These are phyloP conservation scores for Pomacea canaliculata DNA, from an alignment of 2,888 invertebrate species.

Conservation along the genomic window DNA sequence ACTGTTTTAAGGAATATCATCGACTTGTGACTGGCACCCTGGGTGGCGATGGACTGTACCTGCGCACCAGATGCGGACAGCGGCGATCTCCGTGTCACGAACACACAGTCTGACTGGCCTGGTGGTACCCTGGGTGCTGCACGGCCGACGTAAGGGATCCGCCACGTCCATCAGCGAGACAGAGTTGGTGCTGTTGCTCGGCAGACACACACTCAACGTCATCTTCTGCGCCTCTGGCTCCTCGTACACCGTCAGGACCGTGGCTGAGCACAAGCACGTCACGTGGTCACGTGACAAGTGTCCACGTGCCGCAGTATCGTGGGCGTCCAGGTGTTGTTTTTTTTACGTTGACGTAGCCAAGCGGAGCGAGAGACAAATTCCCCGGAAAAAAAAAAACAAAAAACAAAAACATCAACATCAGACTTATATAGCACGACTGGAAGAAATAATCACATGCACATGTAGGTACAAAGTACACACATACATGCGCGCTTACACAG, in stretches of 20 bases:
- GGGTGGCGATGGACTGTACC: background rate
- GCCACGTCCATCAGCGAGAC: background rate
- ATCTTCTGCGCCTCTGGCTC: slow-evolving; percentile 2
- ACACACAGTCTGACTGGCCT: background rate
- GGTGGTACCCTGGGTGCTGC: background rate
- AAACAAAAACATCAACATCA: too few relatives aligned
- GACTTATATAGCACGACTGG: too few relatives aligned
- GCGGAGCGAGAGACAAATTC: background rate
- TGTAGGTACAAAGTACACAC: too few relatives aligned
- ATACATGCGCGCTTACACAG: too few relatives aligned
- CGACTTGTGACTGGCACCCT: too few relatives aligned
- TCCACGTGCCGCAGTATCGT: too few relatives aligned
- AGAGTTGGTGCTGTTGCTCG: accelerated
- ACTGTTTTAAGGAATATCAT: too few relatives aligned
- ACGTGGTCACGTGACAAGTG: too few relatives aligned
- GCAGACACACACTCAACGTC: background rate
- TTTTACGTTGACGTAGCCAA: too few relatives aligned
- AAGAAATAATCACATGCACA: too few relatives aligned
- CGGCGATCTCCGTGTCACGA: background rate
- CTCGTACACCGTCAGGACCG: background rate
- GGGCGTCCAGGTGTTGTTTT: too few relatives aligned
- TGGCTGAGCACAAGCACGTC: background rate
- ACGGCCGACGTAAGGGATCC: background rate
- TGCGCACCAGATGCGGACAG: slow-evolving; percentile 5
- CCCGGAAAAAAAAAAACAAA: too few relatives aligned